Percentiles rank a stretch among this genome's conserved stretches.
phyloP scores from a whole-genome alignment of 2,888 invertebrate species.

The Volucella zonaria region DNA sequence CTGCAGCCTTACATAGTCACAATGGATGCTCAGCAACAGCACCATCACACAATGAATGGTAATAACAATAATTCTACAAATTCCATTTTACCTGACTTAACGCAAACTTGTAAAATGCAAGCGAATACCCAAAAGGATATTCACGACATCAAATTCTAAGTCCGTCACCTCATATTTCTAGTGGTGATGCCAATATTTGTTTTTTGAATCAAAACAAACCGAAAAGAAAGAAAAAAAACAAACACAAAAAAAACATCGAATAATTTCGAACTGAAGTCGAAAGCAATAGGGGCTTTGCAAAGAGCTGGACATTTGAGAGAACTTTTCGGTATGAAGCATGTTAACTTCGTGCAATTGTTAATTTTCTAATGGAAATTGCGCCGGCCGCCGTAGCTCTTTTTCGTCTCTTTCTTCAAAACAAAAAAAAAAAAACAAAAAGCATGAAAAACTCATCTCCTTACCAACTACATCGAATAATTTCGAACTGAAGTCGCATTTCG shows the following conservation, averaged over 20 bases:
- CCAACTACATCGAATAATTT: neutral
- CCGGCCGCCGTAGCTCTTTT: too few species aligned
- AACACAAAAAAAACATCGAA: conserved; percentile 22
- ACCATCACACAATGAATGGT: conserved; percentile 81
- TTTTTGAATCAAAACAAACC: neutral
- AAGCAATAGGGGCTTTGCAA: neutral
- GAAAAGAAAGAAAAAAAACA: conserved; percentile 22
- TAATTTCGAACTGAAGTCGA: conserved; percentile 9
- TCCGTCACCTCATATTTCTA: conserved; percentile 49
- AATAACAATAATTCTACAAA: conserved; percentile 81
- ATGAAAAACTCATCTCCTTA: too few species aligned
- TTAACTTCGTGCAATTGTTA: too few species aligned
- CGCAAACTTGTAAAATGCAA: conserved; percentile 87
- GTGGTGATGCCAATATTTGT: conserved; percentile 1
- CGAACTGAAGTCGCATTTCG: neutral
- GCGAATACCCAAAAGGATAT: conserved; percentile 93
- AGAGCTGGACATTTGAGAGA: too few species aligned
- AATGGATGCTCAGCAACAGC: conserved; percentile 75
- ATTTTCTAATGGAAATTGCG: too few species aligned
- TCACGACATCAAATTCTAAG: conserved; percentile 90
- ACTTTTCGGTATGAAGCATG: neutral
- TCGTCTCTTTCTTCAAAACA: neutral
- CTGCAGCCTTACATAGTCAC: conserved; percentile 77
- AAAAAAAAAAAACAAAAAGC: conserved; percentile 9
- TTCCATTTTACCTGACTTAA: conserved; percentile 79